Evolutionary conservation across 2,797 vertebrate species (phyloP).

Genomic region (Parambassis ranga): DNA sequence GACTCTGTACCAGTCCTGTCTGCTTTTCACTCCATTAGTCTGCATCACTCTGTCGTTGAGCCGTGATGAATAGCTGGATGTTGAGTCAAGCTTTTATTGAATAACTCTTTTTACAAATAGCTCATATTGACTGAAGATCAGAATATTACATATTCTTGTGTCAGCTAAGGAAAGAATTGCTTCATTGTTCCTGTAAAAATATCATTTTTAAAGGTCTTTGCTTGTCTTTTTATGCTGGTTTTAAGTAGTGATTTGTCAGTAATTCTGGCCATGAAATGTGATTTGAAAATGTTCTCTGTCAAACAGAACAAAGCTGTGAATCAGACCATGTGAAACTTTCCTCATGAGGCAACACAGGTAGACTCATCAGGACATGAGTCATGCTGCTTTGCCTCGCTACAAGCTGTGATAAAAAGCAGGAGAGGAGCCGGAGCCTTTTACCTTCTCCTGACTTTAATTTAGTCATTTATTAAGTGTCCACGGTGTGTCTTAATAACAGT

Average conservation of each 20-base stretch:
- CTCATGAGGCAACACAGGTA: slow-evolving; percentile 29
- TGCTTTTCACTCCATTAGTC: slow-evolving; percentile 65
- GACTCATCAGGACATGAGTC: slow-evolving; percentile 55
- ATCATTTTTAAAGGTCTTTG: slow-evolving; percentile 26
- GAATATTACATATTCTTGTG: slow-evolving; percentile 36
- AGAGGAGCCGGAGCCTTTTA: slow-evolving; percentile 32
- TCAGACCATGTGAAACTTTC: slow-evolving; percentile 40
- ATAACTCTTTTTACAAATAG: slow-evolving; percentile 51
- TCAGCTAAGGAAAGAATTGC: slow-evolving; percentile 50
- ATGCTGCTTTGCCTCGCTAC: slow-evolving; percentile 47
- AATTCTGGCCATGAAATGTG: slow-evolving; percentile 26
- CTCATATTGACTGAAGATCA: slow-evolving; percentile 46
- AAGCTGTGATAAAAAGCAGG: slow-evolving; percentile 43
- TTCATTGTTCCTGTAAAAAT: slow-evolving; percentile 53
- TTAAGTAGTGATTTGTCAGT: slow-evolving; percentile 13
- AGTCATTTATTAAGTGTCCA: slow-evolving; percentile 61
- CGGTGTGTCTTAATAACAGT: slow-evolving; percentile 61
- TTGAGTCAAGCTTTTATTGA: slow-evolving; percentile 52
- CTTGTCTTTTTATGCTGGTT: slow-evolving; percentile 11
- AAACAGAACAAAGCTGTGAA: slow-evolving; percentile 35
- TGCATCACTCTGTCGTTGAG: slow-evolving; percentile 50
- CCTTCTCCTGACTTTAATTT: slow-evolving; percentile 48
- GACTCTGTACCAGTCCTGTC: slow-evolving; percentile 45
- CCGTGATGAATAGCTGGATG: slow-evolving; percentile 63
- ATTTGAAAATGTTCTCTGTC: slow-evolving; percentile 55